A percentile compares a stretch with the other conserved stretches of the same genome.
These are phyloP conservation scores for Chelmon rostratus DNA, from an alignment of 2,797 vertebrate genomes.

Conservation along the genomic window DNA sequence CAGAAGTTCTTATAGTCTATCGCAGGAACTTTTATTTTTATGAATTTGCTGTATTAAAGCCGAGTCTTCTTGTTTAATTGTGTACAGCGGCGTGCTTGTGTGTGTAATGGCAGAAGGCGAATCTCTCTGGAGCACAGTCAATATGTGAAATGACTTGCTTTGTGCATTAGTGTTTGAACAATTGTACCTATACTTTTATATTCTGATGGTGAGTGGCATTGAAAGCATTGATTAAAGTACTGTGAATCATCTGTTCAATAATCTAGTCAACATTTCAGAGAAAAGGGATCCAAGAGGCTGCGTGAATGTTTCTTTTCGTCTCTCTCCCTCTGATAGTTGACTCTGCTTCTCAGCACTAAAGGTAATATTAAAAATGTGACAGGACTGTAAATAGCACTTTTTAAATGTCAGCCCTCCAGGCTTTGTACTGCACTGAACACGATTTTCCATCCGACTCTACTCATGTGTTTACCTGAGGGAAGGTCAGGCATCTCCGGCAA, in stretches of 20 bases:
- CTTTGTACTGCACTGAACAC: constrained; percentile 42
- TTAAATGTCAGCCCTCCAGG: constrained; percentile 66
- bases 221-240: background rate
- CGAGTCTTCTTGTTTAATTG: background rate
- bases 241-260: background rate
- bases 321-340: constrained; percentile 19
- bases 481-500: constrained; percentile 42
- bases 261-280: constrained; percentile 5
- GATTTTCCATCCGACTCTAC: constrained; percentile 29
- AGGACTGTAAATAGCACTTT: constrained; percentile 57
- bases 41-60: background rate
- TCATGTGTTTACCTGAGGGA: constrained; percentile 69
- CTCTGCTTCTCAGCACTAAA: constrained; percentile 33
- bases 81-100: background rate
- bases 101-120: background rate
- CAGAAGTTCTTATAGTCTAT: background rate
- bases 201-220: background rate
- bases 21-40: background rate
- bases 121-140: constrained; percentile 3
- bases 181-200: background rate
- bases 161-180: background rate
- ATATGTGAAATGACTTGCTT: constrained; percentile 5
- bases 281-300: background rate
- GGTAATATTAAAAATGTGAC: constrained; percentile 47
- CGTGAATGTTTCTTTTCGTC: constrained; percentile 12